phyloP scores from a whole-genome alignment of 2,888 invertebrate genomes.

The Oscheius myriophilus region DNA sequence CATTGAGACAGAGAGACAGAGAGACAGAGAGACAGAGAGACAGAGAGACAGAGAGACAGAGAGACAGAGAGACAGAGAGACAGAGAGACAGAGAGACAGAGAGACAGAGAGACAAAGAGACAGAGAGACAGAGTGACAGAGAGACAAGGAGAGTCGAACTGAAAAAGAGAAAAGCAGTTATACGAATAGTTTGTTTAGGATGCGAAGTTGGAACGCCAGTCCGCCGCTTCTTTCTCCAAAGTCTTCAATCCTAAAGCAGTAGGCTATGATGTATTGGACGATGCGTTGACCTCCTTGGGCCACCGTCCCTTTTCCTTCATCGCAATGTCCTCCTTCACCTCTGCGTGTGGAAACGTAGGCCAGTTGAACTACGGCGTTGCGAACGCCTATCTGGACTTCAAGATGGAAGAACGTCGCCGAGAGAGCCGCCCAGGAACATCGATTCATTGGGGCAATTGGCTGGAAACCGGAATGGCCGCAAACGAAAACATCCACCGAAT shows the following conservation, averaged over 20 bases:
- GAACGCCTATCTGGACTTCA: constrained; percentile 57
- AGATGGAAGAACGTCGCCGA: constrained; percentile 25
- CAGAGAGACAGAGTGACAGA: too few species aligned
- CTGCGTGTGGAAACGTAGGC: constrained; percentile 63
- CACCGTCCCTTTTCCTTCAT: constrained; percentile 46
- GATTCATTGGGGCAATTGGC: constrained; percentile 69
- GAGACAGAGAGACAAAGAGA: constrained; percentile 40
- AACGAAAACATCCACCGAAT: constrained; percentile 30
- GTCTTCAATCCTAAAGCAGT: constrained; percentile 59
- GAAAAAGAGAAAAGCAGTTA: too few species aligned
- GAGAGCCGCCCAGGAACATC: constrained; percentile 43
- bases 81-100: constrained; percentile 41
- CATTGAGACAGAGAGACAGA: constrained; percentile 46
- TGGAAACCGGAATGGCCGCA: constrained; percentile 65
- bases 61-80: background rate
- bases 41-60: too few species aligned
- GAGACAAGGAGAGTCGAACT: too few species aligned
- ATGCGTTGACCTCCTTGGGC: constrained; percentile 39
- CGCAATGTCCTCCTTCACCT: constrained; percentile 63
- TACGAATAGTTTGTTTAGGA: constrained; percentile 34
- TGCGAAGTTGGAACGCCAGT: constrained; percentile 53
- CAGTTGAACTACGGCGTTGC: constrained; percentile 64
- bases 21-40: constrained; percentile 41
- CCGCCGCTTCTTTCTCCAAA: constrained; percentile 39
- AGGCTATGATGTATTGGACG: constrained; percentile 45